phyloP scores from a whole-genome alignment of 2,888 invertebrate genomes.

The Nemoura dubitans region DNA sequence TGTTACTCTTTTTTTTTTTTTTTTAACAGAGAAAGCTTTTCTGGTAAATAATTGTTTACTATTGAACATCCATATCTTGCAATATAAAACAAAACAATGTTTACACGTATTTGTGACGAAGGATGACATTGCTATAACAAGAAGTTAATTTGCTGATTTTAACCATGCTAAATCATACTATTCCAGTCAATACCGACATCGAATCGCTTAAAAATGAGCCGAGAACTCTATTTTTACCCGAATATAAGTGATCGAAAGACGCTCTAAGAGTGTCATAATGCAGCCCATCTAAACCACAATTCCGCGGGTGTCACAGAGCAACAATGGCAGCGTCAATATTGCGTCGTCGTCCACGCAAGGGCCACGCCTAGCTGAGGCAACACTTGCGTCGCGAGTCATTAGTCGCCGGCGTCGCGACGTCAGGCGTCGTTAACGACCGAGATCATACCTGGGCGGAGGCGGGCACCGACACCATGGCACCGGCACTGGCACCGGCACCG shows the following conservation, averaged over 20 bases:
- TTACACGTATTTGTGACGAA: no score
- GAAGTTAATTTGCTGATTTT: no score
- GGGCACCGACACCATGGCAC: neutral
- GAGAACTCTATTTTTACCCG: neutral
- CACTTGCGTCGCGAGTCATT: conserved; percentile 3
- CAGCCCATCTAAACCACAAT: neutral
- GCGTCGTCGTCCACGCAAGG: neutral
- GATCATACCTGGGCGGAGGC: neutral
- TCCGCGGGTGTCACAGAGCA: neutral
- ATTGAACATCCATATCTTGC: neutral
- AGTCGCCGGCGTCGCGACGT: neutral
- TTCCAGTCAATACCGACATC: no score
- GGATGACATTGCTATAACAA: no score
- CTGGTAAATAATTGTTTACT: neutral
- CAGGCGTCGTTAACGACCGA: neutral
- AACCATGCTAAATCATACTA: no score
- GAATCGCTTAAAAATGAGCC: no score
- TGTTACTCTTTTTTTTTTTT: neutral
- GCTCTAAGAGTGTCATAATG: neutral
- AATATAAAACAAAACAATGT: no score
- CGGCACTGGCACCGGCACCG: no score
- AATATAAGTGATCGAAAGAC: neutral
- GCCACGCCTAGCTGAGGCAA: neutral
- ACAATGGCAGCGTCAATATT: neutral
- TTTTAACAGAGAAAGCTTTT: neutral